Base-by-base conservation (phyloP, 2,113 vertebrate species). In the Bombycilla garrulus region DNA sequence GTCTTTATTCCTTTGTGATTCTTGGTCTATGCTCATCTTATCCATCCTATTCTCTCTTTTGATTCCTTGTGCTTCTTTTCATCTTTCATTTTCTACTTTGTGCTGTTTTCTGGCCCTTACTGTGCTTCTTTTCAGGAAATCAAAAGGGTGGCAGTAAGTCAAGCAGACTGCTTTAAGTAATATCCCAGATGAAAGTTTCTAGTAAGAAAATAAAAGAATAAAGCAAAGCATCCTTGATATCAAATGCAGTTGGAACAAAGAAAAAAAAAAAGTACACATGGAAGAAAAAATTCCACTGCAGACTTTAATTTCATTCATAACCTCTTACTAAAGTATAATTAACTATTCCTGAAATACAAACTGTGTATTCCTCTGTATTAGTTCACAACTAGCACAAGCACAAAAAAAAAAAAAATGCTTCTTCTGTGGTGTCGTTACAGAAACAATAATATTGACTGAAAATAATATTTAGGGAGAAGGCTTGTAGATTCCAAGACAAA, bases 121-220 rank as follows among this genome's bases (percentile, higher is more conserved):
- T 33, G 31, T 91, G 51, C 85, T 93, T 94, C 57, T 96, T 97
- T 95, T 65, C 56, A 94, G 70, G 44, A 81, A 96, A 51, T 65
- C 31, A 42, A 74, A 92, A 91, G 23, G 62, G 33, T 53, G 64
- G 62, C 77, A 92, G 17, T 62, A 92, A 91, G 22, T 40, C 90
- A 81, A 81, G 38, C 58, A 47, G 28, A 45, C 57, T 91, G 23
- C 54, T 93, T 90, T 81, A 85, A 79, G 45, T 51, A 81, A 78
- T 66, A 79, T 24, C 47, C 45, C 36, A 77, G 50, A 11, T 36
- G 33, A 47, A 74, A 56, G n/a, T n/a, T 73, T 56, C n/a, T 61
- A 44, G 36, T 45, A n/a, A 61, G 21, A 67, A 71, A 95, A 86
- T 31, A 77, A 79, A 74, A 94, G 20, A 91, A 74, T 56, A 84